Evolutionary conservation across 2,113 vertebrate species (phyloP), one percentile per base, ranked within the genome.

Genomic region (Alligator mississippiensis): DNA sequence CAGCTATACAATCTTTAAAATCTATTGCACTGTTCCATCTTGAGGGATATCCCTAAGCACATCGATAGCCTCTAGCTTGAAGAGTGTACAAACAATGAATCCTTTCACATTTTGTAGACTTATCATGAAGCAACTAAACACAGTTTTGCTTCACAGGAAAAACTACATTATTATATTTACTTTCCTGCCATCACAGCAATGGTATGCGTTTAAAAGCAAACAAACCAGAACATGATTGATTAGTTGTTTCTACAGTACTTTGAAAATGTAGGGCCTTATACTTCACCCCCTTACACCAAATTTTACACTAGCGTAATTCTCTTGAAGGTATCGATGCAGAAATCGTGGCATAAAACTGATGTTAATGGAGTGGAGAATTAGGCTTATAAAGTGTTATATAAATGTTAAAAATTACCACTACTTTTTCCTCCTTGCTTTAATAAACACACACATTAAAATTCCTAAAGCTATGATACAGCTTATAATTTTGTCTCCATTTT

Each of bases 141-240:
- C 85, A 93, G 82, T 63, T 83, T 85, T 88, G 47, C 59, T 95
- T 75, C 77, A 24, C 80, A 16, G 88, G 84, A 93, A 96, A 80
- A 91, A 93, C 91, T 93, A 94, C 17, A 10, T 70, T 82, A 93
- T 95, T 92, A 82, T 90, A 94, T 96, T 96, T 93, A 80, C 91
- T 91, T 78, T 95, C 93, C 89, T 95, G 92, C 95, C 95, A 97
- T 95, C 96, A 47, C 47, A 92, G 91, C 59, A 92, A 78, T 62
- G 89, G 70, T 82, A 90, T 80, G 55, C 89, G 85, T 89, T 96
- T 84, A 28, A 80, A 75, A 91, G 83, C 92, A 90, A 10, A 80
- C 93, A 21, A 19, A 90, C 63, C 25, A 80, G 76, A 91, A 86
- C 64, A 80, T 89, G 89, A 97, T 86, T 92, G 95, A 94, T 95